Base-by-base conservation (phyloP, 2,113 vertebrate genomes). In the Pachyramphus minor region DNA sequence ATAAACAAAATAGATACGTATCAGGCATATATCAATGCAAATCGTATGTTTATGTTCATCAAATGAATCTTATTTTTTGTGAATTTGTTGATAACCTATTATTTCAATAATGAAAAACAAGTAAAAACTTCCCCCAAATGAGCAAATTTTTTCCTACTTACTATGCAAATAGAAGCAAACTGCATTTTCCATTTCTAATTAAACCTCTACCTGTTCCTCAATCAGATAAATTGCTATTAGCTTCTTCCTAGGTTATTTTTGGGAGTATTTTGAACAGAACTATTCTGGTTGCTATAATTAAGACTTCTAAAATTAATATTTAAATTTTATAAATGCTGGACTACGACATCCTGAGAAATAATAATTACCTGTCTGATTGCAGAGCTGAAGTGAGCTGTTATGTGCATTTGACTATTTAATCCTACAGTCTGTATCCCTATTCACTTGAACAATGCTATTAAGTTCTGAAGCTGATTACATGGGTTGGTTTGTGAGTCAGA, bases 281-380 rank as follows among this genome's bases (percentile, higher is more conserved):
- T 84, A 72, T 94, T 97, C 55, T 95, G 83, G 96, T 88, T 90
- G 17, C 75, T 94, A 81, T 94, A 97, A 97, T 97, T 96, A 97
- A 92, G 77, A 92, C 78, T 97, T 96, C 95, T 96, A 97, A 98
- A 98, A 96, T 97, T 97, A 97, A 94, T 97, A 97, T 97, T 95
- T 47, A 96, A 97, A 95, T 80, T 52, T 95, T 91, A 87, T 96
- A 97, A 97, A 95, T 91, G 53, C 58, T 78, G 90, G 81, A 96
- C 90, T 94, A 47, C 8, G 30, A 76, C 93, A 96, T 96, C 86
- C 75, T 91, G 84, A 96, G 94, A 91, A 97, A 92, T 97, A 97
- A 97, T 98, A 97, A 97, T 94, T 90, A 93, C 81, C 56, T 96
- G 80, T 79, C 91, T 96, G 92, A 94, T 83, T 96, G 81, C 85